These are phyloP conservation scores for Eupithecia insigniata DNA, from an alignment of 2,888 invertebrate species.

Conservation along the genomic window DNA sequence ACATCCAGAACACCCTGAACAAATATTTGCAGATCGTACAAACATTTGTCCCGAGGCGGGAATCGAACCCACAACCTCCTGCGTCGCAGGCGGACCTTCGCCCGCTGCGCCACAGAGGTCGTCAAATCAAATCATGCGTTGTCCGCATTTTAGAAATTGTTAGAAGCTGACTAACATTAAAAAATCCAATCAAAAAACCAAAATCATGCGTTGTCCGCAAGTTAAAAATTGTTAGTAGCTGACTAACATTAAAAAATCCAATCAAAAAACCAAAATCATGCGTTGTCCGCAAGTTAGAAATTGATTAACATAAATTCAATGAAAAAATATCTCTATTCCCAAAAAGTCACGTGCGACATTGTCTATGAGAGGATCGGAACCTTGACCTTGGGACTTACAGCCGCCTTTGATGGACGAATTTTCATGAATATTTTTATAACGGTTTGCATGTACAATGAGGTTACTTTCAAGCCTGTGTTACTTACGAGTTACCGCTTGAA, in stretches of 20 bases:
- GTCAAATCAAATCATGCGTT: too few relatives aligned
- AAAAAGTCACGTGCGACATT: conserved; percentile 5
- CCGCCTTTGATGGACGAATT: conserved; percentile 38
- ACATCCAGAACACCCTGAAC: too few relatives aligned
- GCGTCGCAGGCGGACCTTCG: too few relatives aligned
- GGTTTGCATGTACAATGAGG: conserved; percentile 51
- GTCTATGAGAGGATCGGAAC: neutral
- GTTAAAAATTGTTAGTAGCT: neutral
- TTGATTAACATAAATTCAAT: neutral
- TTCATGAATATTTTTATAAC: conserved; percentile 61
- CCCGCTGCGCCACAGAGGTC: too few relatives aligned
- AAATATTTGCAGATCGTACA: too few relatives aligned
- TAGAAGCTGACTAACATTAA: too few relatives aligned
- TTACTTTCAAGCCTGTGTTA: conserved; percentile 32
- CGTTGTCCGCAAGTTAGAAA: neutral
- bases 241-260: neutral
- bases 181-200: too few relatives aligned
- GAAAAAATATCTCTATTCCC: neutral
- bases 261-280: neutral
- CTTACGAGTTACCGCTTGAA: conserved; percentile 16
- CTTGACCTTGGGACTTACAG: conserved; percentile 35
- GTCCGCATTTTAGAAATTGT: too few relatives aligned
- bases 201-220: neutral
- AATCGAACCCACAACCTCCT: too few relatives aligned
- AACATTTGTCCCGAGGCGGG: too few relatives aligned